Base-by-base conservation (phyloP, 2,797 vertebrate species). In the Allobates femoralis region DNA sequence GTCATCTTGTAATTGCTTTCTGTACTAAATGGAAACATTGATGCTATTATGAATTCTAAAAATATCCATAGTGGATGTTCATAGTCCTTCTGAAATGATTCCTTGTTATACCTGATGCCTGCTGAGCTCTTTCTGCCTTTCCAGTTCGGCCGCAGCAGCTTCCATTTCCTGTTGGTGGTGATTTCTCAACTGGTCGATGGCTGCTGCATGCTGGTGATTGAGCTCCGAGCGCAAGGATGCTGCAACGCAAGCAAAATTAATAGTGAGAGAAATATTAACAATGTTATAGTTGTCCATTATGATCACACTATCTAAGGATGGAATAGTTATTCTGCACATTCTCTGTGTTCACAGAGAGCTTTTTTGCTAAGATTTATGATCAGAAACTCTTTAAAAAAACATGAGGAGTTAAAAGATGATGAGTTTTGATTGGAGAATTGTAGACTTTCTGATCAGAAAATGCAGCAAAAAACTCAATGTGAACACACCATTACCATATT, bases 221-320 rank as follows among this genome's bases (percentile, higher is more conserved):
- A 99, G 89, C 93, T 99, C 98, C 10, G 98, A 99, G 71, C 98
- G 96, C 89, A 99, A 94, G 64, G 98, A 99, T 69, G 97, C 98
- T 99, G 89, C n/a, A 85, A 81, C 51, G 18, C n/a, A 83, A 74
- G 15, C 67, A 74, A 71, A 23, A 41, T 30, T 8, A 69, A 7
- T 19, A 67, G 19, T n/a, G 26, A 62, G 8, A 62, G n/a, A n/a
- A 62, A 53, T 18, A 18, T 53, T 53, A 15, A 18, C 51, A 53
- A 53, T 53, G 62, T 64, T 19, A 0, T 28, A 30, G 30, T 15
- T 16, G 26, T 16, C 15, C 28, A 10, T 28, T 16, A 30, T 30
- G 28, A 64, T 19, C 5, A 67, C 30, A 19, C 62, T 62, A 26
- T 26, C 58, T 64, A 30, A 3, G 58, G 23, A 16, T 28, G 12